A percentile compares a stretch with the other conserved stretches of the same genome.
These are phyloP conservation scores for Tenualosa ilisha DNA, from an alignment of 2,797 vertebrate species.

Conservation along the genomic window DNA sequence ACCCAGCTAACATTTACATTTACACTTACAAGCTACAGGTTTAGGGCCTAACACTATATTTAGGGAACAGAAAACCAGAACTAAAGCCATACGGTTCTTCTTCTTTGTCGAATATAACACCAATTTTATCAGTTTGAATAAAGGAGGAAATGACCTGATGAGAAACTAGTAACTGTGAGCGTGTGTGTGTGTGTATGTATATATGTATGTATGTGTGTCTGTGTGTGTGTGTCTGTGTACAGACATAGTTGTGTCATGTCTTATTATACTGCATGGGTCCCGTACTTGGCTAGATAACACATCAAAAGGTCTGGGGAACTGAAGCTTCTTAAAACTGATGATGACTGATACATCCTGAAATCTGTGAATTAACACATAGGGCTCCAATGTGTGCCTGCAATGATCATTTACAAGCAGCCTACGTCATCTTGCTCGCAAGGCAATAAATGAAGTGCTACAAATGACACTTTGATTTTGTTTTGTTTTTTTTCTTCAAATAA, in stretches of 20 bases:
- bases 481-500: too few species aligned
- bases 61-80: neutral
- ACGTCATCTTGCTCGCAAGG: too few species aligned
- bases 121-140: neutral
- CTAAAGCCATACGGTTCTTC: neutral
- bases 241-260: neutral
- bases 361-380: too few species aligned
- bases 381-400: too few species aligned
- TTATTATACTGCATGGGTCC: neutral
- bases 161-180: neutral
- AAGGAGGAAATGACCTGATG: neutral
- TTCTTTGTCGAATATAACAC: neutral
- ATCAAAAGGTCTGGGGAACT: neutral
- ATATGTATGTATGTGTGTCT: neutral
- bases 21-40: neutral
- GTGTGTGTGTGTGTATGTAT: neutral
- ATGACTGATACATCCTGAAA: too few species aligned
- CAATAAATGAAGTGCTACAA: too few species aligned
- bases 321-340: too few species aligned
- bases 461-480: too few species aligned
- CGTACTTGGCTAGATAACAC: neutral
- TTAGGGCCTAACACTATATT: neutral
- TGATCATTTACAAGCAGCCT: too few species aligned
- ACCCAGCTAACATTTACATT: neutral
- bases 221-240: neutral